phyloP scores from a whole-genome alignment of 2,797 vertebrate genomes.

The Eurystomus glaucurus region DNA sequence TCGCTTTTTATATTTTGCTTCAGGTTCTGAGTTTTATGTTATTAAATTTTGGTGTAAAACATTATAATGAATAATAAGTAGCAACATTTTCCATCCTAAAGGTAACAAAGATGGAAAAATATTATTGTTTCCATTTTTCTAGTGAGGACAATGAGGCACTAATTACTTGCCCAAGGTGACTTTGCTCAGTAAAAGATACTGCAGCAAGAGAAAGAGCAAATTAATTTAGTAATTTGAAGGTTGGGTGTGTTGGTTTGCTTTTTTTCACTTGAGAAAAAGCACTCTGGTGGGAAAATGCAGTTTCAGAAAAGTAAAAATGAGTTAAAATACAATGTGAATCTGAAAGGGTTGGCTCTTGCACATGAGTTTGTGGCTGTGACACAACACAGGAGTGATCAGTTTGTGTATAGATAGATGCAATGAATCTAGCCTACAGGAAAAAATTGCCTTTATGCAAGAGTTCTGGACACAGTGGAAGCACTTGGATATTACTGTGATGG shows the following conservation, averaged over 20 bases:
- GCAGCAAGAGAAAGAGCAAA: slow-evolving; percentile 38
- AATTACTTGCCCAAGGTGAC: slow-evolving; percentile 50
- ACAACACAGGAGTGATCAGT: background rate
- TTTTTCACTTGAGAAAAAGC: background rate
- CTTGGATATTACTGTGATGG: background rate
- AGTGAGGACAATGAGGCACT: background rate
- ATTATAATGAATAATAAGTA: slow-evolving; percentile 40
- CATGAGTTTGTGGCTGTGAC: background rate
- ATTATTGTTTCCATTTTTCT: slow-evolving; percentile 33
- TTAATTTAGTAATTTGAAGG: slow-evolving; percentile 32
- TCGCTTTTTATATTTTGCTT: background rate
- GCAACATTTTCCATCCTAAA: slow-evolving; percentile 33
- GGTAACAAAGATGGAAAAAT: slow-evolving; percentile 33
- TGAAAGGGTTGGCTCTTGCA: slow-evolving; percentile 21
- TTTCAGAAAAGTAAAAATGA: slow-evolving; percentile 29
- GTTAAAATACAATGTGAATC: slow-evolving; percentile 4
- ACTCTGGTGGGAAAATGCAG: slow-evolving; percentile 5
- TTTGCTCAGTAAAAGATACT: slow-evolving; percentile 29
- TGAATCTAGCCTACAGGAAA: background rate
- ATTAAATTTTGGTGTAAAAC: slow-evolving; percentile 30
- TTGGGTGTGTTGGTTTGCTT: background rate
- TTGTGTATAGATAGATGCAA: background rate
- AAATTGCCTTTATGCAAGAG: background rate
- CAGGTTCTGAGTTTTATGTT: slow-evolving; percentile 20
- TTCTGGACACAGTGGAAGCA: background rate